A percentile compares a stretch with the other conserved stretches of the same genome.
Evolutionary conservation across 1,140 invertebrate species (phyloP).

Genomic region (Trichonephila inaurata): DNA sequence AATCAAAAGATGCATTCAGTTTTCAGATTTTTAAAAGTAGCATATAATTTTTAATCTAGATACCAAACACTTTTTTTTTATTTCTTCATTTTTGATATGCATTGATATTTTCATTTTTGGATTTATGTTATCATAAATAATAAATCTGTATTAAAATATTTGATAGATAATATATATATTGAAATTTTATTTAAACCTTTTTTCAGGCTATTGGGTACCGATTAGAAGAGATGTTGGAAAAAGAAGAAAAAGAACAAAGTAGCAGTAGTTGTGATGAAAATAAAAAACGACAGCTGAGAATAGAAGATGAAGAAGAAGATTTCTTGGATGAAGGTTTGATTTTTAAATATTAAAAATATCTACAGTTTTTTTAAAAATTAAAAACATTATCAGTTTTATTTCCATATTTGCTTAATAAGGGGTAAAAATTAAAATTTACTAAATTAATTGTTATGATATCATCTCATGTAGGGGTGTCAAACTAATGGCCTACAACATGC

Average conservation of each 20-base stretch:
- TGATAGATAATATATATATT: neutral
- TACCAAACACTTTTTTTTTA: too few species aligned
- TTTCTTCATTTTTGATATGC: too few species aligned
- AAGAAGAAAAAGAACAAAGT: conserved; percentile 79
- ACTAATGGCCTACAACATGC: too few species aligned
- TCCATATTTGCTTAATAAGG: too few species aligned
- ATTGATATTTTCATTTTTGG: neutral
- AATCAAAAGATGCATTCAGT: too few species aligned
- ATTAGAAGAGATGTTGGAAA: conserved; percentile 86
- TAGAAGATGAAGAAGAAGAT: conserved; percentile 98
- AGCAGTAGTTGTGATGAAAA: conserved; percentile 88
- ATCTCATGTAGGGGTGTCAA: too few species aligned
- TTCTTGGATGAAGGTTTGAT: conserved; percentile 95
- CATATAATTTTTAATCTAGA: too few species aligned
- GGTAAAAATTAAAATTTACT: too few species aligned
- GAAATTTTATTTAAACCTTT: neutral
- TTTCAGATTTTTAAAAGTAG: too few species aligned
- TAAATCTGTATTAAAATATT: neutral
- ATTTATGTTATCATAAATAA: neutral
- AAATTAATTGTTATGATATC: too few species aligned
- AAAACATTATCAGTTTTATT: too few species aligned
- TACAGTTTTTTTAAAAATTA: too few species aligned
- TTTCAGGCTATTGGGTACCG: conserved; percentile 89
- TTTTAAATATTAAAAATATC: neutral
- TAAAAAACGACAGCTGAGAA: conserved; percentile 90